Base-by-base conservation (phyloP, 2,888 invertebrate species). In the Strigamia transsilvanica region DNA sequence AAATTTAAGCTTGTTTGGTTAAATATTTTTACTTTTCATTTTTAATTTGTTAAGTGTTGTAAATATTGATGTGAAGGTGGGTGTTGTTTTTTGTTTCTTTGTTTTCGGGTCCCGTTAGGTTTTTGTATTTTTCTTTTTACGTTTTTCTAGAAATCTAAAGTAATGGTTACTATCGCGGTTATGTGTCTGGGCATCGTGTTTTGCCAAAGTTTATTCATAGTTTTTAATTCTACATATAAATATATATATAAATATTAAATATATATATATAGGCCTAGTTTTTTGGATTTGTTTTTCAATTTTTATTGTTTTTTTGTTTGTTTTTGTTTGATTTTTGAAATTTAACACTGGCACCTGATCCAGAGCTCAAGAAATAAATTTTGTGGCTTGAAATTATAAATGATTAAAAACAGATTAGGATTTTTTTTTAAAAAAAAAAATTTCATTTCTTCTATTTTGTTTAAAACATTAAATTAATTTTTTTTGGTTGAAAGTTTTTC, bases 341-440 rank as follows among this genome's bases (percentile, higher is more conserved):
- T 66, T 66, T 18, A 66, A 21, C 61, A 66, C 61, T 66, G 61
- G 61, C 61, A 66, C 61, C 61, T 66, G 61, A 66, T 66, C 61
- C 61, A 66, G 61, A 66, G 61, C 61, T 66, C 61, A 66, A 66
- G 61, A 66, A 66, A 66, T 66, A n/a, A 66, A 1, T 66, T 66
- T 18, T 66, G 61, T 66, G 61, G 61, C 18, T 23, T 66, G 61
- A 66, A 66, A 66, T 66, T 66, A 66, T 66, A 38, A 38, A 66
- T 46, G 46, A 46, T 18, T 23, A 61, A 66, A n/a, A 23, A 18
- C 61, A 66, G 12, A 66, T 66, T 66, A 66, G 61, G 61, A 7
- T 21, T 66, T 23, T 66, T 23, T 66, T 66, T 66, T 27, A 3
- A 27, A 27, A 27, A n/a, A n/a, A n/a, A n/a, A n/a, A n/a, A 27